Base-by-base conservation (phyloP, 2,888 invertebrate genomes). In the Brenthis hecate region DNA sequence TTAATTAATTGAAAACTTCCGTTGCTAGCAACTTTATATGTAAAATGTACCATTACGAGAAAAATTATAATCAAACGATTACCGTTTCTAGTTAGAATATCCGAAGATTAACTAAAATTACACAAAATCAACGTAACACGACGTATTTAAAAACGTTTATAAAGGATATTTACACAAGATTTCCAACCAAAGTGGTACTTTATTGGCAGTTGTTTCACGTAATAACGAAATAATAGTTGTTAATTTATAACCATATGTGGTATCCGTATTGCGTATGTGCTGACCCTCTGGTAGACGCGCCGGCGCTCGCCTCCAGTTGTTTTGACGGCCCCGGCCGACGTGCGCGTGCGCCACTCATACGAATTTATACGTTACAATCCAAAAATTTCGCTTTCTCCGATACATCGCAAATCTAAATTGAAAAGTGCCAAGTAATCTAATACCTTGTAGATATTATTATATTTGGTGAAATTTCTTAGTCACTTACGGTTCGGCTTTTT, bases 291-390 rank as follows among this genome's bases (percentile, higher is more conserved):
- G 56, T 86, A 91, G 90, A 90, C 91, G 81, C 71, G 75, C 78
- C 80, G 89, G 88, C 55, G 63, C 54, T 50, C 85, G 84, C 85
- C 84, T 83, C 80, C 91, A 91, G 91, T 91, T 87, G 89, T 91
- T 91, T 89, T 88, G 89, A 85, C 84, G 84, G 83, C 77, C 77
- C 79, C 83, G 84, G 51, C 65, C 73, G 69, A 76, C 61, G 82
- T 81, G 87, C 86, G 86, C 91, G 86, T 81, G 85, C 88, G 85
- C 84, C 71, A 51, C 51, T 16, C 53, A 57, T 70, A 70, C 73
- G 70, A 73, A 65, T 57, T 19, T 19, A 65, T 50, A 67, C 43
- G 63, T 61, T 56, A 66, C 61, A 56, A 61, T 66, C 43, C 69
- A 51, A 68, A 72, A 74, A 74, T 71, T 73, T 75, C 75, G 73